A percentile compares a stretch with the other conserved stretches of the same genome.
Evolutionary conservation across 2,797 vertebrate genomes (phyloP).

Genomic region (Manis pentadactyla): DNA sequence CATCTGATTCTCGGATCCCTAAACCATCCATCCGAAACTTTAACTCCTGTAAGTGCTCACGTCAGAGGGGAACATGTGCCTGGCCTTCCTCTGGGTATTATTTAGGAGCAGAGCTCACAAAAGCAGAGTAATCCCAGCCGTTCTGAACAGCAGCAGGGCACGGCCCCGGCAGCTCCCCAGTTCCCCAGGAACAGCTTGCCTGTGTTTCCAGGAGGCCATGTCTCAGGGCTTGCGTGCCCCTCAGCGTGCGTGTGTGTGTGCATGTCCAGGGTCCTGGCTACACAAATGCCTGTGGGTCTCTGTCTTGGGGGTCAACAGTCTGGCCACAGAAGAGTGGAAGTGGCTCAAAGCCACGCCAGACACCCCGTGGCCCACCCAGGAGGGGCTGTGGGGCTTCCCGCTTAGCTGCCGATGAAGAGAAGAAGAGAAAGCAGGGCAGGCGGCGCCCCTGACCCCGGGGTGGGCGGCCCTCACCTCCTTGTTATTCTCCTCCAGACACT

Average conservation of each 20-base stretch:
- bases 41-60: rapidly evolving
- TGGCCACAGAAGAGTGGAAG: background rate
- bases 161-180: background rate
- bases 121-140: background rate
- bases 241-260: rapidly evolving
- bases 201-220: rapidly evolving
- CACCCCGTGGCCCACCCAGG: too few species aligned
- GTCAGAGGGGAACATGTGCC: rapidly evolving
- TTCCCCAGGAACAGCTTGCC: background rate
- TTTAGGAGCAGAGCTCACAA: background rate
- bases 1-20: too few species aligned
- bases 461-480: slow-evolving; percentile 87
- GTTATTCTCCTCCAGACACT: slow-evolving; percentile 93
- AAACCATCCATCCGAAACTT: background rate
- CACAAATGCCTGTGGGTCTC: background rate
- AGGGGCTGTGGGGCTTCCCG: background rate
- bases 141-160: background rate
- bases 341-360: background rate
- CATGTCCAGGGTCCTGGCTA: background rate
- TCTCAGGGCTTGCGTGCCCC: background rate
- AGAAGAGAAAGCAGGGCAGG: background rate
- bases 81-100: rapidly evolving
- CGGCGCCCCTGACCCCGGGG: rapidly evolving
- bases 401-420: background rate
- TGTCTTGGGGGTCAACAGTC: background rate